Percentiles rank a stretch among this genome's conserved stretches.
These are phyloP conservation scores for Pedionomus torquatus DNA, from an alignment of 2,113 vertebrate species.

Conservation along the genomic window DNA sequence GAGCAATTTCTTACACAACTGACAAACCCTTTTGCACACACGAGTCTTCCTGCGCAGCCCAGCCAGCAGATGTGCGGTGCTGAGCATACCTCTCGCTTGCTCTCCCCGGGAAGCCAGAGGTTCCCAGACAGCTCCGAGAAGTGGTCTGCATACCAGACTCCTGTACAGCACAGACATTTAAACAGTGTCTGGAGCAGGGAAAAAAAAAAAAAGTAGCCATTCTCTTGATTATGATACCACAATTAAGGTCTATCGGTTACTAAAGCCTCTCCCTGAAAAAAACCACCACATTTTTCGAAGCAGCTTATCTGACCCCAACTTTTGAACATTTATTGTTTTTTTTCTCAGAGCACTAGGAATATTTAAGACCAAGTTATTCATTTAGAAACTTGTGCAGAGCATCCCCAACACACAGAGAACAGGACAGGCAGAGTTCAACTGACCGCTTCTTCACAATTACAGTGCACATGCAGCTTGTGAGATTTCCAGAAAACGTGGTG, in stretches of 20 bases:
- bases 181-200: conserved; percentile 44
- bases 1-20: background rate
- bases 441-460: background rate
- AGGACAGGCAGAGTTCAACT: background rate
- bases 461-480: background rate
- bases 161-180: conserved; percentile 52
- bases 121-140: conserved; percentile 62
- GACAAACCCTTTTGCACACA: background rate
- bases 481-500: background rate
- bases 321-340: background rate
- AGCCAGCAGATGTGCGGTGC: background rate
- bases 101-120: conserved; percentile 7
- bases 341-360: background rate
- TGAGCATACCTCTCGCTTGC: background rate
- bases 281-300: background rate
- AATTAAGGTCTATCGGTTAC: background rate
- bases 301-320: background rate
- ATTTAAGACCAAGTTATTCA: background rate
- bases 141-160: conserved; percentile 69
- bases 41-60: background rate
- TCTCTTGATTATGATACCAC: background rate
- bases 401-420: fast-evolving
- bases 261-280: background rate
- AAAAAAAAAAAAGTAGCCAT: background rate
- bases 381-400: background rate